A percentile compares a stretch with the other conserved stretches of the same genome.
phyloP scores from a whole-genome alignment of 2,888 invertebrate genomes.

The Acheta domesticus region DNA sequence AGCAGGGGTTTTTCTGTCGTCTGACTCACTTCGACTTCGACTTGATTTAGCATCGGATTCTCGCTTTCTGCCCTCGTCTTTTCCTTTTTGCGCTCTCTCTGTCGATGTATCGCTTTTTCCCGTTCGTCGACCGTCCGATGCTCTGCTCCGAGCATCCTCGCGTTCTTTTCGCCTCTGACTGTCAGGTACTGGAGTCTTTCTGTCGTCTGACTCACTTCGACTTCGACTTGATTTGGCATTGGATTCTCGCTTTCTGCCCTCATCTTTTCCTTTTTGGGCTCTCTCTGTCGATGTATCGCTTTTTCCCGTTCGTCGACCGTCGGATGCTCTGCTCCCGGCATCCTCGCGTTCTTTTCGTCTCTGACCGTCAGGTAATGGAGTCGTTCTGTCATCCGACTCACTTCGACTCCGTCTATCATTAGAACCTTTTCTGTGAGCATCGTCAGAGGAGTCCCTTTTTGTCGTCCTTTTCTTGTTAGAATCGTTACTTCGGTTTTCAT shows the following conservation, averaged over 20 bases:
- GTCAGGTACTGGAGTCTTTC: background rate
- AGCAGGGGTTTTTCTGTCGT: background rate
- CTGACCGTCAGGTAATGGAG: background rate
- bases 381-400: background rate
- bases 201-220: background rate
- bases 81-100: too few relatives aligned
- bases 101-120: too few relatives aligned
- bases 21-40: background rate
- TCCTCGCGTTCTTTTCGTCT: background rate
- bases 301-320: too few relatives aligned
- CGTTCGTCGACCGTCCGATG: too few relatives aligned
- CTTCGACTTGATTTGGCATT: background rate
- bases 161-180: background rate
- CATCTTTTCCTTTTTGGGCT: background rate
- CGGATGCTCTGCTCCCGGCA: too few relatives aligned
- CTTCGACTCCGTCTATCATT: constrained; percentile 24
- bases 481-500: background rate
- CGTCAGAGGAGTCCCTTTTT: background rate
- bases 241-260: background rate
- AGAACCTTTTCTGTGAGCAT: background rate
- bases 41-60: background rate
- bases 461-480: background rate
- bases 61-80: background rate
- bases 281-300: too few relatives aligned
- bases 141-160: too few relatives aligned